Percentiles rank a stretch among this genome's conserved stretches.
These are phyloP conservation scores for Apodemia duryi DNA, from an alignment of 2,888 invertebrate species.

Conservation along the genomic window DNA sequence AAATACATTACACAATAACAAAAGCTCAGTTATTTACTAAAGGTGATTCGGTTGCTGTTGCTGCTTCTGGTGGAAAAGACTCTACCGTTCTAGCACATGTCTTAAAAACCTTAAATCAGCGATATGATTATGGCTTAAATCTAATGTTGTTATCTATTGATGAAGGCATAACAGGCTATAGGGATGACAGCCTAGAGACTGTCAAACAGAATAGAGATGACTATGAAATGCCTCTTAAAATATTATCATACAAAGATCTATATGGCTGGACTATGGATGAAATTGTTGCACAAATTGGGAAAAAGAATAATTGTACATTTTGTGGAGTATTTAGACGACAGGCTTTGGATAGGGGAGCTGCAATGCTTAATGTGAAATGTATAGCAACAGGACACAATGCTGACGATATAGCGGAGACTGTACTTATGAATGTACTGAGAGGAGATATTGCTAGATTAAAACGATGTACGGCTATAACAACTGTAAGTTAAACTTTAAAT, in stretches of 20 bases:
- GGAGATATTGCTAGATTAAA: conserved; percentile 97
- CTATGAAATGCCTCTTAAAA: conserved; percentile 95
- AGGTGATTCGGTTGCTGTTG: conserved; percentile 94
- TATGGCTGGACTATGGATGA: conserved; percentile 99
- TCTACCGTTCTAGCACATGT: conserved; percentile 98
- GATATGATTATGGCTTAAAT: conserved; percentile 93
- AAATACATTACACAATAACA: conserved; percentile 94
- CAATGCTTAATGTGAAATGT: conserved; percentile 91
- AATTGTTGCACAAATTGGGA: conserved; percentile 91
- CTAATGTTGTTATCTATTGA: conserved; percentile 96
- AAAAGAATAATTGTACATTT: conserved; percentile 98
- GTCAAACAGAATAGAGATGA: conserved; percentile 96
- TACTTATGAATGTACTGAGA: conserved; percentile 97
- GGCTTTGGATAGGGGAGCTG: conserved; percentile 96
- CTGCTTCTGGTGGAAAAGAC: conserved; percentile 97
- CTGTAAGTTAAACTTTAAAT: conserved; percentile 76
- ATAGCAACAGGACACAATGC: conserved; percentile 98
- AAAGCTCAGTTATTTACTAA: conserved; percentile 88
- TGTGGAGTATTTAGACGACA: conserved; percentile 97
- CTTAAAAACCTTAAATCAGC: conserved; percentile 93
- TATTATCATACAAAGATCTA: conserved; percentile 96
- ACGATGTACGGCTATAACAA: conserved; percentile 94
- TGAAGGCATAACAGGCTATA: conserved; percentile 97
- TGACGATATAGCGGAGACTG: conserved; percentile 99
- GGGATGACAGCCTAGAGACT: conserved; percentile 97